Percentiles rank a stretch among this genome's conserved stretches.
Conservation (phyloP, 2,113 vertebrate species). For the Lepus timidus region DNA sequence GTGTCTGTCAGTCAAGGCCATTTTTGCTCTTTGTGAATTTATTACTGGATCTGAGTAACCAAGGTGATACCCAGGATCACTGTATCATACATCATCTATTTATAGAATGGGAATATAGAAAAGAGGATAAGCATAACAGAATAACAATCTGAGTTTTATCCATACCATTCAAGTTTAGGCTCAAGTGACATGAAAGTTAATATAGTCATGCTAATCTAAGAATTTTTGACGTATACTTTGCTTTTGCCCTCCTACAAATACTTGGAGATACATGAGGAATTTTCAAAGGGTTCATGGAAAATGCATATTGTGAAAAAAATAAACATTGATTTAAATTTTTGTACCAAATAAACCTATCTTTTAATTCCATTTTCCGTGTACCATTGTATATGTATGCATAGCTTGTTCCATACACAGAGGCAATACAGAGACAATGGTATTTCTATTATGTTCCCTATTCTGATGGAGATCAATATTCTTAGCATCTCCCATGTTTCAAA, state of each 20-base stretch:
- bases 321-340: too few relatives aligned
- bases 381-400: not conserved
- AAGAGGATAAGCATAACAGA: not conserved
- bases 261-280: not conserved
- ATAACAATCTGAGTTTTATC: accelerated
- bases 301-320: too few relatives aligned
- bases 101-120: not conserved
- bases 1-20: not conserved
- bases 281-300: too few relatives aligned
- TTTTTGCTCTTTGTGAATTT: not conserved
- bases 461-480: not conserved
- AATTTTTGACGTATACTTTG: not conserved
- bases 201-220: not conserved
- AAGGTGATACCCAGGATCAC: not conserved
- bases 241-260: not conserved
- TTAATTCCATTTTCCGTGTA: too few relatives aligned
- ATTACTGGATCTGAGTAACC: not conserved
- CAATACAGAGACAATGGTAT: not conserved
- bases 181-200: not conserved
- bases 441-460: not conserved
- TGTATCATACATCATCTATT: not conserved
- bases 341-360: too few relatives aligned
- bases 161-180: not conserved
- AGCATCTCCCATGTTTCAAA: not conserved
- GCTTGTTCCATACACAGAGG: not conserved